phyloP scores from a whole-genome alignment of 2,113 vertebrate species.

The Picathartes gymnocephalus region DNA sequence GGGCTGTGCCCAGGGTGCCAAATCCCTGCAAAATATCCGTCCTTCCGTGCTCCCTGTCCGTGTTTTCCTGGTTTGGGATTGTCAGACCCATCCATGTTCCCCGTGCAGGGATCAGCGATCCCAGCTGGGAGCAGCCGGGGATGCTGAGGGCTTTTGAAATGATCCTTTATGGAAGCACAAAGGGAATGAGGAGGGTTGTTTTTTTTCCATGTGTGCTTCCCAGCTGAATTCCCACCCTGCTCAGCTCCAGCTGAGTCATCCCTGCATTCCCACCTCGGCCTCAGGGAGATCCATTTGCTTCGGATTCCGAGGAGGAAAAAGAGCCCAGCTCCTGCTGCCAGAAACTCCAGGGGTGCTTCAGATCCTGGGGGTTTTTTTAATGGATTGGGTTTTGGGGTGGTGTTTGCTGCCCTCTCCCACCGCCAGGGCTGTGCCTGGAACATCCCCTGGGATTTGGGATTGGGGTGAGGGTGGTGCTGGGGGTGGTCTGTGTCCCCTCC shows the following conservation, averaged over 20 bases:
- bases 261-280: neutral
- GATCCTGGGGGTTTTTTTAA: neutral
- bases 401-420: neutral
- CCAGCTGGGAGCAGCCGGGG: neutral
- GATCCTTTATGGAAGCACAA: neutral
- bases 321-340: neutral
- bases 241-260: constrained; percentile 19
- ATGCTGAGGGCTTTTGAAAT: neutral
- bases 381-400: neutral
- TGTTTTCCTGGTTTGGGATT: neutral
- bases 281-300: neutral
- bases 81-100: fast-evolving
- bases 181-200: neutral
- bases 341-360: fast-evolving
- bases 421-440: neutral
- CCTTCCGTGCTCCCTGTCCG: fast-evolving
- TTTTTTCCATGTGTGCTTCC: neutral
- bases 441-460: neutral
- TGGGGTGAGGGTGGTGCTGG: neutral
- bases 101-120: fast-evolving
- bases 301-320: neutral
- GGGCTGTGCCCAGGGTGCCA: neutral
- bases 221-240: neutral
- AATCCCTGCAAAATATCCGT: fast-evolving
- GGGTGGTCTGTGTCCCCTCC: too few species aligned